phyloP scores from a whole-genome alignment of 1,140 invertebrate genomes.

The Anastrepha ludens region DNA sequence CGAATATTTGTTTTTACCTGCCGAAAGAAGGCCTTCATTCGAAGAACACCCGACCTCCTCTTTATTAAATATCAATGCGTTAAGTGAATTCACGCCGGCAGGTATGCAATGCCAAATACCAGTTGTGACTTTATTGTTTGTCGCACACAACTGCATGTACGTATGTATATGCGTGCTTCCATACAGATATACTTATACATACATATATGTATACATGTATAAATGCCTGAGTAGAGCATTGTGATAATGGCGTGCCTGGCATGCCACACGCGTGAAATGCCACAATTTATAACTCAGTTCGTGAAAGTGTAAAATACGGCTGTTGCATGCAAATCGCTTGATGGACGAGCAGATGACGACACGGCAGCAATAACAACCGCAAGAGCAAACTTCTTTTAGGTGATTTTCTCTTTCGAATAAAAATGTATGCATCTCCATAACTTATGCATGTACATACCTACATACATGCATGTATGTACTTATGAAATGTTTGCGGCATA shows the following conservation, averaged over 20 bases:
- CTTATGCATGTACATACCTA: not conserved
- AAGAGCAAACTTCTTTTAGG: not conserved
- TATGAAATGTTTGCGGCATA: not conserved
- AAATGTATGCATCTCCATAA: not conserved
- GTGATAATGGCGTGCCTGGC: not conserved
- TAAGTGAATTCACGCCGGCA: not conserved
- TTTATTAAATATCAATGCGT: too few species aligned
- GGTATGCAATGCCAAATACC: conserved; percentile 22
- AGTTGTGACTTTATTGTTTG: conserved; percentile 1
- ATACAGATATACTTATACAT: not conserved
- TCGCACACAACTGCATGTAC: not conserved
- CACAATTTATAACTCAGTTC: conserved; percentile 21
- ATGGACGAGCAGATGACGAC: not conserved
- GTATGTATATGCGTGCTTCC: not conserved
- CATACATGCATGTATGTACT: not conserved
- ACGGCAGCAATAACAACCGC: not conserved
- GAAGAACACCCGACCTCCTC: too few species aligned
- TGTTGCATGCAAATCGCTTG: conserved; percentile 23
- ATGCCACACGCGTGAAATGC: not conserved
- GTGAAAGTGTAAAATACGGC: conserved; percentile 33
- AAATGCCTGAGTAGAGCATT: not conserved
- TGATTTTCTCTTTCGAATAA: conserved; percentile 8
- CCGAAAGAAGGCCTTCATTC: too few species aligned
- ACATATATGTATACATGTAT: not conserved
- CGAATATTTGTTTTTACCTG: too few species aligned